Evolutionary conservation across 2,888 invertebrate species (phyloP).

Genomic region (Athrips mouffetella): DNA sequence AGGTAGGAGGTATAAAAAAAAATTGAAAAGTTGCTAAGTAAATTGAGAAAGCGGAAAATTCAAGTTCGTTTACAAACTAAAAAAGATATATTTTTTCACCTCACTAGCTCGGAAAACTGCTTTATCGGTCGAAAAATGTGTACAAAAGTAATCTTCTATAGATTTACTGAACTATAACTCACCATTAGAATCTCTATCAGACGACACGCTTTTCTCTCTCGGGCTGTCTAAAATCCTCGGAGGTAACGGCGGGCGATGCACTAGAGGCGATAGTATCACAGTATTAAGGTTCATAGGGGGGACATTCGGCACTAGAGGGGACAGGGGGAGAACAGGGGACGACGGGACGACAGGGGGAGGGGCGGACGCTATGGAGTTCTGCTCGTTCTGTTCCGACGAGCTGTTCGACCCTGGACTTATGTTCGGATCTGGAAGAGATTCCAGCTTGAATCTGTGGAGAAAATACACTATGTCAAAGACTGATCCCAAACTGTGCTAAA

Average conservation of each 20-base stretch:
- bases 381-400: slow-evolving; percentile 70
- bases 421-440: slow-evolving; percentile 59
- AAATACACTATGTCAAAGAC: too few species aligned
- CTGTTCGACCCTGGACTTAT: slow-evolving; percentile 73
- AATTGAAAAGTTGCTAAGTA: too few species aligned
- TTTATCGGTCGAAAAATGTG: too few species aligned
- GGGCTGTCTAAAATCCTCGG: slow-evolving; percentile 55
- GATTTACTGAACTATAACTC: slow-evolving; percentile 28
- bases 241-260: slow-evolving; percentile 56
- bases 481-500: too few species aligned
- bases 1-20: too few species aligned
- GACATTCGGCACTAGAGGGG: slow-evolving; percentile 28
- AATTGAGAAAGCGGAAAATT: too few species aligned
- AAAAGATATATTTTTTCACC: too few species aligned
- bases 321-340: slow-evolving; percentile 35
- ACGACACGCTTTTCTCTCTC: slow-evolving; percentile 50
- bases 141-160: too few species aligned
- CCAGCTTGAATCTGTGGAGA: slow-evolving; percentile 58
- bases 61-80: too few species aligned
- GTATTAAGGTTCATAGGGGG: slow-evolving; percentile 30
- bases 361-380: slow-evolving; percentile 65
- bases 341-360: slow-evolving; percentile 33
- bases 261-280: slow-evolving; percentile 51
- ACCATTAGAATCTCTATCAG: slow-evolving; percentile 59
- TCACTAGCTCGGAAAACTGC: too few species aligned